phyloP scores from a whole-genome alignment of 2,888 invertebrate genomes.

The Heliconius aoede region DNA sequence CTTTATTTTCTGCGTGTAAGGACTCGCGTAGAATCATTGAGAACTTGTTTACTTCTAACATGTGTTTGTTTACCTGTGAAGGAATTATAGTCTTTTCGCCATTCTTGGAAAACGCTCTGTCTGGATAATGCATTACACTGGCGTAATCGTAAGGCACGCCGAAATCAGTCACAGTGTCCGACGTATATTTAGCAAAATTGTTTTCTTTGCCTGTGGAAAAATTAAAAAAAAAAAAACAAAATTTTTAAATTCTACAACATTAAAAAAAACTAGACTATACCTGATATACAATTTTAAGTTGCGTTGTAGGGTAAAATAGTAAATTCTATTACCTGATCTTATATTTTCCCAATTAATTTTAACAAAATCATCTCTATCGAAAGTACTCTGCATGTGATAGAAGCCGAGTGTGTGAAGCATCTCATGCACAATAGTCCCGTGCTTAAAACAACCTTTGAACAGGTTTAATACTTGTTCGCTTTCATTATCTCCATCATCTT shows the following conservation, averaged over 20 bases:
- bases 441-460: conserved; percentile 81
- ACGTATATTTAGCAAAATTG: conserved; percentile 87
- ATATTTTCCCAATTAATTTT: conserved; percentile 90
- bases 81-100: conserved; percentile 87
- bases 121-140: conserved; percentile 90
- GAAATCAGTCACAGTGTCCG: conserved; percentile 86
- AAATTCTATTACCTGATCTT: conserved; percentile 70
- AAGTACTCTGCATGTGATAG: conserved; percentile 92
- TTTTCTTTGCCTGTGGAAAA: conserved; percentile 75
- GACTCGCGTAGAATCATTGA: background rate
- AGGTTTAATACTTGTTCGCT: conserved; percentile 79
- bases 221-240: background rate
- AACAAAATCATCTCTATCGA: conserved; percentile 90
- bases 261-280: no score
- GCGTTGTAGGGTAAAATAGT: background rate
- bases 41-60: background rate
- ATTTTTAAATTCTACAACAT: no score
- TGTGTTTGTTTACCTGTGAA: conserved; percentile 59
- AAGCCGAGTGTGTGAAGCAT: conserved; percentile 91
- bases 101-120: conserved; percentile 87
- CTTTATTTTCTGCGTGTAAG: background rate
- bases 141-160: conserved; percentile 87
- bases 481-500: conserved; percentile 60
- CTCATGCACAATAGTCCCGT: conserved; percentile 89
- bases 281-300: no score